phyloP scores from a whole-genome alignment of 2,888 invertebrate species.

The Ormyrus labotus region DNA sequence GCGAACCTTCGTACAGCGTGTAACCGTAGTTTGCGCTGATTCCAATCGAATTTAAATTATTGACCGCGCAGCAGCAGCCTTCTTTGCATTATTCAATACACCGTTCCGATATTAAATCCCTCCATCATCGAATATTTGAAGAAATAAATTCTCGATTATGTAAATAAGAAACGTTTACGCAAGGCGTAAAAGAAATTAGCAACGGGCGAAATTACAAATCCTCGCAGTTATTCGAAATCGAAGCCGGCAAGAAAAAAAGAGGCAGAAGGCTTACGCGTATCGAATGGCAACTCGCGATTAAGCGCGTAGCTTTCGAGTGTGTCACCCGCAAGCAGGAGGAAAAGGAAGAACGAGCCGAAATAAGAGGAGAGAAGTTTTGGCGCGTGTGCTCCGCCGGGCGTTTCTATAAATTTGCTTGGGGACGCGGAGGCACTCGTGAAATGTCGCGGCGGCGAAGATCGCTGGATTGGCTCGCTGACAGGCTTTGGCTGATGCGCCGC shows the following conservation, averaged over 20 bases:
- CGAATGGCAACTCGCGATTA: constrained; percentile 59
- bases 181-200: not conserved
- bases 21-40: not conserved
- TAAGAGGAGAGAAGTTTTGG: not conserved
- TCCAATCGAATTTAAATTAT: constrained; percentile 10
- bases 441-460: constrained; percentile 58
- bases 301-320: constrained; percentile 1
- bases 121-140: not conserved
- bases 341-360: not conserved
- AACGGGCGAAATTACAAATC: constrained; percentile 5
- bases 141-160: too few species aligned
- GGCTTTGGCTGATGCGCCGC: constrained; percentile 60
- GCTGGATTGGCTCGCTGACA: constrained; percentile 66
- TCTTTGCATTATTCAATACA: constrained; percentile 23
- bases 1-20: not conserved
- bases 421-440: constrained; percentile 59
- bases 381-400: not conserved
- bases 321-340: constrained; percentile 17
- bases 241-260: constrained; percentile 10
- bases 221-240: constrained; percentile 19
- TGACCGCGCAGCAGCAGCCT: not conserved
- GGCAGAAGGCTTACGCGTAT: constrained; percentile 47
- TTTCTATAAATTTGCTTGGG: constrained; percentile 30
- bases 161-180: too few species aligned
- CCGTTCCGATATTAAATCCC: not conserved